A percentile compares a stretch with the other conserved stretches of the same genome.
Conservation (phyloP, 2,113 vertebrate species). For the Malurus elegans region DNA sequence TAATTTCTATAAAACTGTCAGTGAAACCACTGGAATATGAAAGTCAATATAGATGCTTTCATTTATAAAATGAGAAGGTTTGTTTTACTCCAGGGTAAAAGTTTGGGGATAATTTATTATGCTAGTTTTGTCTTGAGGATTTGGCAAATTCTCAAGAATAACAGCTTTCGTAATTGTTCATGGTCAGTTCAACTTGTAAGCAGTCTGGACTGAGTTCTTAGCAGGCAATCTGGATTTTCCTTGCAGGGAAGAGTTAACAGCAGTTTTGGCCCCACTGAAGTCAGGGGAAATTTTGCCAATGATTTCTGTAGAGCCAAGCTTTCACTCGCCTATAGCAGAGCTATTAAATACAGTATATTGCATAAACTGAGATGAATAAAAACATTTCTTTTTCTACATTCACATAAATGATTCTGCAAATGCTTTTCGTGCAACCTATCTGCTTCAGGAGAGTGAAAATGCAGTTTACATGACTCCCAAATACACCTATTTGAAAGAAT, state of each 20-base stretch:
- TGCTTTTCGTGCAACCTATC: background rate
- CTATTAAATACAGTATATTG: conserved; percentile 2
- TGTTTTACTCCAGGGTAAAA: background rate
- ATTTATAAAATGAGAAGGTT: background rate
- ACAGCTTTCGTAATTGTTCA: background rate
- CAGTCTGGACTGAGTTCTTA: background rate
- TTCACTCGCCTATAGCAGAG: background rate
- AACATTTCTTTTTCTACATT: background rate
- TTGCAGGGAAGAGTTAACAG: conserved; percentile 33
- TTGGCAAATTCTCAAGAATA: conserved; percentile 43
- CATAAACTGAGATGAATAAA: background rate
- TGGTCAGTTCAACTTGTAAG: background rate
- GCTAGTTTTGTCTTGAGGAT: conserved; percentile 16
- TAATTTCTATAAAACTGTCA: background rate
- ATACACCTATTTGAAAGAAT: background rate
- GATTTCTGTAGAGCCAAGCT: background rate
- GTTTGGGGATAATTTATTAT: background rate
- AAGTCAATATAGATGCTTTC: background rate
- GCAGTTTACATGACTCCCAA: background rate
- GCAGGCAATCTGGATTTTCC: background rate
- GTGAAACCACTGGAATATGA: background rate
- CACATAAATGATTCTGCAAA: background rate
- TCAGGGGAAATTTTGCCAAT: conserved; percentile 22
- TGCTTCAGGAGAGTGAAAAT: background rate
- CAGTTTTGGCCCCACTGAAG: conserved; percentile 3